Percentiles rank a stretch among this genome's conserved stretches.
Conservation (phyloP, 2,888 invertebrate genomes). For the Brachyptera risi region DNA sequence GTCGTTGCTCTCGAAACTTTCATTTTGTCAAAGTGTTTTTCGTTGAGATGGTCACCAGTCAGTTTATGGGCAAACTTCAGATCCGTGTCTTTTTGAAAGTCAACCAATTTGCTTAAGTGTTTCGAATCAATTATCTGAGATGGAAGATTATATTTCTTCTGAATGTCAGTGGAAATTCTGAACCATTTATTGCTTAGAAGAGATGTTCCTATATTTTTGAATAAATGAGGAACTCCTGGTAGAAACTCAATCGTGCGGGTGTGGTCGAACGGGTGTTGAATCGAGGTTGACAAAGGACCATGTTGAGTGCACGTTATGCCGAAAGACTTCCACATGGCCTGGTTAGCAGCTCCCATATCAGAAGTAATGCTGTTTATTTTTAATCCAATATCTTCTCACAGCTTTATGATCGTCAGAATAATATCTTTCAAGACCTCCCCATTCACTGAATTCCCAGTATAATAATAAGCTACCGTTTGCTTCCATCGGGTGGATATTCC, state of each 20-base stretch:
- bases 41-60: neutral
- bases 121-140: neutral
- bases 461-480: no score
- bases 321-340: no score
- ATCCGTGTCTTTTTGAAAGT: neutral
- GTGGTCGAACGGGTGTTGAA: conserved; percentile 32
- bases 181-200: conserved; percentile 33
- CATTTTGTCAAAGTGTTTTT: neutral
- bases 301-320: conserved; percentile 34
- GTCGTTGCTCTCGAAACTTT: neutral
- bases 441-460: conserved; percentile 35
- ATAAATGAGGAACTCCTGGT: conserved; percentile 34
- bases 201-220: conserved; percentile 34
- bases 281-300: conserved; percentile 33
- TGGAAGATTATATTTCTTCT: neutral
- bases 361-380: conserved; percentile 34
- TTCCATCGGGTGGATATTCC: conserved; percentile 35
- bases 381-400: conserved; percentile 23
- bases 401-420: conserved; percentile 31
- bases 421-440: conserved; percentile 33
- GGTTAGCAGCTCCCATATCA: no score
- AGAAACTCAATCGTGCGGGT: conserved; percentile 31
- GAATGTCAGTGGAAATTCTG: neutral
- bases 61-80: neutral
- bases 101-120: neutral